phyloP scores from a whole-genome alignment of 23 tunicate genomes.

The Aplidium turbinatum region DNA sequence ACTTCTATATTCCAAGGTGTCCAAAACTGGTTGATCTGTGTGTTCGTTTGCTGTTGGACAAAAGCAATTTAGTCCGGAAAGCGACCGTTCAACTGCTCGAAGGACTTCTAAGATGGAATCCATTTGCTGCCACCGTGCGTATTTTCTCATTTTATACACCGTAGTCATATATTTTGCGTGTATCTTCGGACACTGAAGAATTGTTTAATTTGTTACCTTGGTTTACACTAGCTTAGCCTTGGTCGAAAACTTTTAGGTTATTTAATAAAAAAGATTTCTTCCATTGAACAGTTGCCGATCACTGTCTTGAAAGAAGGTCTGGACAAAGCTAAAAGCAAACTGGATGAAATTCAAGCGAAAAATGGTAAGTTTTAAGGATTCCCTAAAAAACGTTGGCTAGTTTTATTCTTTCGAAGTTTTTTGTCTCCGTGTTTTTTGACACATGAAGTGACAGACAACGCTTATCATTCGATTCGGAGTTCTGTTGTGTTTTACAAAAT shows the following conservation, averaged over 20 bases:
- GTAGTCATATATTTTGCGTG: too few relatives aligned
- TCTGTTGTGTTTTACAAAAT: too few relatives aligned
- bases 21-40: conserved; percentile 61
- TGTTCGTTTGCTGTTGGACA: conserved; percentile 57
- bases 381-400: too few relatives aligned
- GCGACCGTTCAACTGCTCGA: conserved; percentile 66
- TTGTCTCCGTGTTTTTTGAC: too few relatives aligned
- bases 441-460: too few relatives aligned
- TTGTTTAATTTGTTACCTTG: too few relatives aligned
- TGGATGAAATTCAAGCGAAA: conserved; percentile 28
- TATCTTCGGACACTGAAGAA: too few relatives aligned
- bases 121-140: conserved; percentile 71
- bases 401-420: too few relatives aligned
- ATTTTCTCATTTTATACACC: too few relatives aligned
- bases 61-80: conserved; percentile 82
- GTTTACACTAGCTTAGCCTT: too few relatives aligned
- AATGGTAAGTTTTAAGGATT: too few relatives aligned
- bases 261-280: neutral
- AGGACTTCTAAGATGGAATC: conserved; percentile 64
- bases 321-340: conserved; percentile 49
- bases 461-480: too few relatives aligned
- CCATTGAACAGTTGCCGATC: conserved; percentile 68
- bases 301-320: conserved; percentile 37
- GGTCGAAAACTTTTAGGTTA: neutral
- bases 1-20: conserved; percentile 26